A percentile compares a stretch with the other conserved stretches of the same genome.
Conservation (phyloP, 2,113 vertebrate genomes). For the Calonectris borealis region DNA sequence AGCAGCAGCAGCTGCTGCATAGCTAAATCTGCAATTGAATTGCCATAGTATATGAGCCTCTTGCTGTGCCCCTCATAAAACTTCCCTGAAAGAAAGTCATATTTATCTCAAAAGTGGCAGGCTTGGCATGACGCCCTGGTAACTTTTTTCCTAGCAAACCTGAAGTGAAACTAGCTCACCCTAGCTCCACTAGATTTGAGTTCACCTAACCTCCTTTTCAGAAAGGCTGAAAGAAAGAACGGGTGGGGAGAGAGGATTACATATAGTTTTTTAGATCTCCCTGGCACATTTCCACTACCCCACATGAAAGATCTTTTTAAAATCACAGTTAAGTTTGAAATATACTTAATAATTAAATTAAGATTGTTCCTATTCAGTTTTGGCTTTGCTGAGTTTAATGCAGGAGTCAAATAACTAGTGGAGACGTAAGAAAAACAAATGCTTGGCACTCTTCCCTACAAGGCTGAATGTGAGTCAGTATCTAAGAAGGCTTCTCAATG, state of each 20-base stretch:
- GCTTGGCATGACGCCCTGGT: neutral
- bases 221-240: neutral
- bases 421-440: conserved; percentile 56
- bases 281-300: neutral
- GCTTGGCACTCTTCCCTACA: conserved; percentile 28
- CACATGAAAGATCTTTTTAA: conserved; percentile 32
- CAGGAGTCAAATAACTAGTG: conserved; percentile 56
- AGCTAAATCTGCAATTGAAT: conserved; percentile 43
- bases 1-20: conserved; percentile 28
- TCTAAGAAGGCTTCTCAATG: conserved; percentile 39
- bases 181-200: neutral
- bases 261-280: neutral
- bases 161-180: neutral
- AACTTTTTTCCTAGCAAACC: neutral
- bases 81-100: conserved; percentile 28
- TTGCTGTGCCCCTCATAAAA: conserved; percentile 26
- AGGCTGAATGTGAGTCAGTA: conserved; percentile 48
- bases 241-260: neutral
- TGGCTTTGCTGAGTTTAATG: conserved; percentile 40
- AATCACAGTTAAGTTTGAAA: conserved; percentile 26
- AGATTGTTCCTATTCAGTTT: conserved; percentile 32
- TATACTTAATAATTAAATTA: conserved; percentile 48
- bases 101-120: conserved; percentile 34
- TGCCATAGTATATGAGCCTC: neutral
- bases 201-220: neutral